These are phyloP conservation scores for Diarsia rubi DNA, from an alignment of 2,888 invertebrate genomes.

Conservation along the genomic window DNA sequence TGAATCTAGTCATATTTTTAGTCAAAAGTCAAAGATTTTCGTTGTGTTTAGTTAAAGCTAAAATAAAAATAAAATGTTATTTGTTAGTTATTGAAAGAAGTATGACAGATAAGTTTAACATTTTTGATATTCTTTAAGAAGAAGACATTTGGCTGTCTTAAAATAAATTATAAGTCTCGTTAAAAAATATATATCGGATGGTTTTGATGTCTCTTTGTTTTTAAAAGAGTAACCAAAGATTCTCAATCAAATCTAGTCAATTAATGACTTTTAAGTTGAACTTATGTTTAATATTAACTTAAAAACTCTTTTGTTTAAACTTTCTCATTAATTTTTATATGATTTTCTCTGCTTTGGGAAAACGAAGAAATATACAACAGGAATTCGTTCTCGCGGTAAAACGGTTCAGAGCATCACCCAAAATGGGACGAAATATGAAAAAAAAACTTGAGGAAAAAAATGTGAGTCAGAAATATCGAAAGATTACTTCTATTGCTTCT, in stretches of 20 bases:
- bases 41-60: slow-evolving; percentile 52
- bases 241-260: slow-evolving; percentile 62
- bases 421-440: slow-evolving; percentile 68
- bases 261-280: slow-evolving; percentile 53
- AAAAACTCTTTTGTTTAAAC: slow-evolving; percentile 19
- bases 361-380: slow-evolving; percentile 46
- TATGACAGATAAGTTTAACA: slow-evolving; percentile 40
- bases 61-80: slow-evolving; percentile 35
- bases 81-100: slow-evolving; percentile 44
- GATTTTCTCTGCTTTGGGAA: slow-evolving; percentile 20
- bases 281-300: neutral
- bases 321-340: neutral
- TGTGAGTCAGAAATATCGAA: slow-evolving; percentile 87
- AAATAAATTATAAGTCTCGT: slow-evolving; percentile 39
- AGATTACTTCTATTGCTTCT: slow-evolving; percentile 82
- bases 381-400: slow-evolving; percentile 58
- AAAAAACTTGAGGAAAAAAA: slow-evolving; percentile 77
- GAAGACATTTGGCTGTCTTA: slow-evolving; percentile 39
- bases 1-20: slow-evolving; percentile 50
- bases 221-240: slow-evolving; percentile 40
- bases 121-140: slow-evolving; percentile 44
- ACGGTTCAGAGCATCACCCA: slow-evolving; percentile 64
- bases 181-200: slow-evolving; percentile 38
- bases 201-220: slow-evolving; percentile 31
- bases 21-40: slow-evolving; percentile 39